Conservation (phyloP, 1,140 invertebrate species). For the Papilio glaucus region DNA sequence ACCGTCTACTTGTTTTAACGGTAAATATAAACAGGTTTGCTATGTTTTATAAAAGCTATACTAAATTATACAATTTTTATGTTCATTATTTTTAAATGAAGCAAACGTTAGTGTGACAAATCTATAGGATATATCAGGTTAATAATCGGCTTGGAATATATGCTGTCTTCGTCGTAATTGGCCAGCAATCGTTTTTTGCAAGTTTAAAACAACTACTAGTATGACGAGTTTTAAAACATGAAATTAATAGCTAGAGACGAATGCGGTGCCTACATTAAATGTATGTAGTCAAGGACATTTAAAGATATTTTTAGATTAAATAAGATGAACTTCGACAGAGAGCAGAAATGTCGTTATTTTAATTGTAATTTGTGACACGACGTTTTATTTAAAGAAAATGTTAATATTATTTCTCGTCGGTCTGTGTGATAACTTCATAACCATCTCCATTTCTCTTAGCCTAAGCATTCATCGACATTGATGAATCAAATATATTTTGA, state of each 20-base stretch:
- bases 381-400: too few relatives aligned
- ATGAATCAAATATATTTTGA: too few relatives aligned
- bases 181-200: conserved; percentile 1
- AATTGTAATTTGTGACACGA: too few relatives aligned
- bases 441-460: too few relatives aligned
- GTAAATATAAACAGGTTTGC: conserved; percentile 21
- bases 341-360: too few relatives aligned
- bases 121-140: too few relatives aligned
- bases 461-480: too few relatives aligned
- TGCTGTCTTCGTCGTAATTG: not conserved
- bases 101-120: too few relatives aligned
- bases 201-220: not conserved
- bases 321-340: not conserved
- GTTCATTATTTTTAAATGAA: not conserved
- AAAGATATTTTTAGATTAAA: not conserved
- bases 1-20: conserved; percentile 27
- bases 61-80: conserved; percentile 14
- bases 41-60: conserved; percentile 22
- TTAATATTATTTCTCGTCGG: too few relatives aligned
- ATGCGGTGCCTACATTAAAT: not conserved
- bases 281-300: not conserved
- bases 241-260: not conserved
- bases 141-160: not conserved
- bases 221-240: not conserved
- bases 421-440: too few relatives aligned